These are phyloP conservation scores for Tauraco erythrolophus DNA, from an alignment of 2,113 vertebrate genomes.

Conservation along the genomic window DNA sequence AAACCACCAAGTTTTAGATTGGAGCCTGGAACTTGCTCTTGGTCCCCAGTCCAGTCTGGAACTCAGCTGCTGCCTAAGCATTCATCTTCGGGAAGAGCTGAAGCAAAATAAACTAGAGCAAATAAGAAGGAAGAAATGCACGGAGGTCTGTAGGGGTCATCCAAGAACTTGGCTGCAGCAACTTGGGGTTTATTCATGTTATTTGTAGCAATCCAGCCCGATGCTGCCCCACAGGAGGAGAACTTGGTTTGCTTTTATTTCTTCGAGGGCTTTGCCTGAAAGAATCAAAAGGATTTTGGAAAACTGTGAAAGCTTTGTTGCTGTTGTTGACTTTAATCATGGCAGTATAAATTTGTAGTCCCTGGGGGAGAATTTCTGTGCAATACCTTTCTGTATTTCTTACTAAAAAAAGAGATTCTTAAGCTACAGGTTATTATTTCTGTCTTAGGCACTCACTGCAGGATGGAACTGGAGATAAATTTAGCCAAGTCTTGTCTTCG, in stretches of 20 bases:
- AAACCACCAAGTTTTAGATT: not conserved
- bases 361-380: not conserved
- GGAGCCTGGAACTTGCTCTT: not conserved
- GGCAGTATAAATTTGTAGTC: not conserved
- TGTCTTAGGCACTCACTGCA: not conserved
- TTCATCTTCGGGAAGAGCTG: not conserved
- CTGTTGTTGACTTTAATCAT: not conserved
- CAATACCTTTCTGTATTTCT: slow-evolving; percentile 5
- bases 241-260: not conserved
- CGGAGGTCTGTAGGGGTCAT: not conserved
- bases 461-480: not conserved
- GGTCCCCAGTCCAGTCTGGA: not conserved
- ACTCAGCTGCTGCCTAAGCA: not conserved
- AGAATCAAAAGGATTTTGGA: not conserved
- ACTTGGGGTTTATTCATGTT: not conserved
- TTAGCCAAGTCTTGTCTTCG: not conserved
- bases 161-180: not conserved
- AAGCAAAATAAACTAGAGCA: not conserved
- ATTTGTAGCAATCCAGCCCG: not conserved
- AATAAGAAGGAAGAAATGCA: not conserved
- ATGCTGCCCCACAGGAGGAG: not conserved
- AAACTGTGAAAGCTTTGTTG: not conserved
- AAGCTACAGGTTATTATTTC: slow-evolving; percentile 41
- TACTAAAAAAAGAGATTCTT: not conserved
- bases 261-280: not conserved